Conservation (phyloP, 2,113 vertebrate species). For the Corydoras sp. region DNA sequence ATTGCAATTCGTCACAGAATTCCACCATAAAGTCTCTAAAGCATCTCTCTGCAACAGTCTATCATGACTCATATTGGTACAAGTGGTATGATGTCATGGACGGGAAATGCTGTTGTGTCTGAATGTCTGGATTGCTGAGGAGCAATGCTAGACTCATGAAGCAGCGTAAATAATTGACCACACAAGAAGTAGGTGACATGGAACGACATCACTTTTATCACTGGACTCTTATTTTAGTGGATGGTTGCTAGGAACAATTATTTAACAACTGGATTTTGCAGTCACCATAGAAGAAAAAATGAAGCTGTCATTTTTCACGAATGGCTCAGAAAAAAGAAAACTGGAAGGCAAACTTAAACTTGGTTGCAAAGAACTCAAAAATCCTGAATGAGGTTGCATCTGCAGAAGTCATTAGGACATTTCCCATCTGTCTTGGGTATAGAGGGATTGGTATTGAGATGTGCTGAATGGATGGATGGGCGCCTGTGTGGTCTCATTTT, state of each 20-base stretch:
- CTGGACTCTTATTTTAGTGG: too few relatives aligned
- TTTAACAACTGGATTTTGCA: too few relatives aligned
- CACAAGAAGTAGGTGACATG: too few relatives aligned
- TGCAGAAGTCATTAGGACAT: constrained; percentile 25
- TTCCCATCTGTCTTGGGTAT: constrained; percentile 3
- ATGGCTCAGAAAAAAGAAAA: not conserved
- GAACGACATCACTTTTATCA: too few relatives aligned
- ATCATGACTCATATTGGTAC: not conserved
- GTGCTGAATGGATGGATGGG: constrained; percentile 50
- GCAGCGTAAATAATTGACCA: too few relatives aligned
- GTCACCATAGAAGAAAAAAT: too few relatives aligned
- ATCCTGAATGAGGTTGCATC: constrained; percentile 12
- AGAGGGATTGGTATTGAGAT: constrained; percentile 22
- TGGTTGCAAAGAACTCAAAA: constrained; percentile 11
- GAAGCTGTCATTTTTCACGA: not conserved
- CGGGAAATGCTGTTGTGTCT: too few relatives aligned
- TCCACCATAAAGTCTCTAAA: constrained; percentile 20
- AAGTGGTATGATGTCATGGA: not conserved
- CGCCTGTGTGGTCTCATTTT: constrained; percentile 66
- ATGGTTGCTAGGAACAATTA: too few relatives aligned
- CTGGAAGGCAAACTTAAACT: not conserved
- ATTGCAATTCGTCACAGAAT: constrained; percentile 14
- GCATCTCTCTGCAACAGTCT: constrained; percentile 24
- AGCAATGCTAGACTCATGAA: too few relatives aligned
- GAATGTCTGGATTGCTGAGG: too few relatives aligned